Evolutionary conservation across 1,140 invertebrate genomes (phyloP), one percentile per base, ranked within the genome.

Genomic region (Liolophura sinensis): DNA sequence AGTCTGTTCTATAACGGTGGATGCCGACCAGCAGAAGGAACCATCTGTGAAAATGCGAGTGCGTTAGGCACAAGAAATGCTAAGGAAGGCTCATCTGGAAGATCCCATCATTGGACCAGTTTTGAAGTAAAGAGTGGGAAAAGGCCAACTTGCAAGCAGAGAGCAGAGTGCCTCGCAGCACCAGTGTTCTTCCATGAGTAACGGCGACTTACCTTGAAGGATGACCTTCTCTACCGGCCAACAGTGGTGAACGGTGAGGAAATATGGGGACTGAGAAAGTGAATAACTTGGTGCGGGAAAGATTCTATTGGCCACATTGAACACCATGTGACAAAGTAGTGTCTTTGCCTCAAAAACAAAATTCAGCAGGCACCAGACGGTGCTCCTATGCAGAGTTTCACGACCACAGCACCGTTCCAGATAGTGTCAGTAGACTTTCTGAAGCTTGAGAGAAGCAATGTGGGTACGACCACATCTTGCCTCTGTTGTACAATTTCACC

Each of bases 381-480:
- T 16, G 70, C 69, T 46, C 65, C 61, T 40, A 16, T 67, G 22
- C 46, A 69, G 48, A 52, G 64, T 0, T 68, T 73, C 3, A 24
- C 9, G 27, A 62, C 69, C 0, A 60, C 63, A 1, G 15, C 25
- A 16, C 72, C 69, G 14, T 69, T 71, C 57, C 60, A 69, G 55
- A 59, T 67, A 25, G 27, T 69, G 20, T 65, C 70, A 16, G 67
- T 68, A 55, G 68, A 71, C 46, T 70, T 67, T 59, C 46, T 75
- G 0, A 54, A 68, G 49, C 50, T 73, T 24, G 71, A 73, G 59
- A 48, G n/a, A 15, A 59, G 27, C 12, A 71, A 68, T 24, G 71
- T 71, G 69, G 66, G 3, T 67, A 63, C 25, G 61, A 73, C 56
- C 60, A 73, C 49, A 71, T 81, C 12, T 56, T 82, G 5, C 76